Evolutionary conservation across 2,113 vertebrate species (phyloP).

Genomic region (Passer domesticus): DNA sequence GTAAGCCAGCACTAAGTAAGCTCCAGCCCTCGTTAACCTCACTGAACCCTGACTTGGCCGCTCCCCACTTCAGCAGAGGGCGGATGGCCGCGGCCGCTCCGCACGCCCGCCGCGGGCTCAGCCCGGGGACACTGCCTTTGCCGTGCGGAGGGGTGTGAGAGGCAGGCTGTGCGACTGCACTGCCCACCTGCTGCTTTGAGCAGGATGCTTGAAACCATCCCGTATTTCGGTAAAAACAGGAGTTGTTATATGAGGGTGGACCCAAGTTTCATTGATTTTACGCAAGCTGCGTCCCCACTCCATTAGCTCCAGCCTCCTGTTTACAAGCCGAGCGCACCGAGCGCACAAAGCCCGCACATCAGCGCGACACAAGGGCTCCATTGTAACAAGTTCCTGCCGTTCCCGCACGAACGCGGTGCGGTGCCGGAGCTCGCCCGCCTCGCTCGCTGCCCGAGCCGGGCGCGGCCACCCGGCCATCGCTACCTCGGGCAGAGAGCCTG

Average conservation of each 20-base stretch:
- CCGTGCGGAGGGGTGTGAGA: rapidly evolving
- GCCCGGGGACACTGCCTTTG: rapidly evolving
- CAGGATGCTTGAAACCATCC: rapidly evolving
- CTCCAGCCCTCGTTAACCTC: neutral
- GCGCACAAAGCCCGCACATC: rapidly evolving
- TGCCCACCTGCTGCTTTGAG: rapidly evolving
- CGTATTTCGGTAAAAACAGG: rapidly evolving
- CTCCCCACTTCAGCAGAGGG: rapidly evolving
- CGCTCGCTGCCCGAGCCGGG: too few species aligned
- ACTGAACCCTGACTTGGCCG: neutral
- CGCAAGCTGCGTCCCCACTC: neutral
- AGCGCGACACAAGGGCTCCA: neutral
- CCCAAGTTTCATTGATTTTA: neutral
- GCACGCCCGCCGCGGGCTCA: neutral
- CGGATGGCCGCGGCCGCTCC: neutral
- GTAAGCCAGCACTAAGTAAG: neutral
- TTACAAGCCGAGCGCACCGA: neutral
- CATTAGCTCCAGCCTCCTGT: neutral
- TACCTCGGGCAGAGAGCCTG: neutral
- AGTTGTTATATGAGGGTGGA: rapidly evolving
- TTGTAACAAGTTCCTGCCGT: rapidly evolving
- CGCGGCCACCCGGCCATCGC: neutral
- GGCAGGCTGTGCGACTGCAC: neutral
- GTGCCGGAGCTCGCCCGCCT: neutral
- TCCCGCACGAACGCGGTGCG: rapidly evolving